phyloP scores from a whole-genome alignment of 2,113 vertebrate genomes.

The Lepidothrix coronata region DNA sequence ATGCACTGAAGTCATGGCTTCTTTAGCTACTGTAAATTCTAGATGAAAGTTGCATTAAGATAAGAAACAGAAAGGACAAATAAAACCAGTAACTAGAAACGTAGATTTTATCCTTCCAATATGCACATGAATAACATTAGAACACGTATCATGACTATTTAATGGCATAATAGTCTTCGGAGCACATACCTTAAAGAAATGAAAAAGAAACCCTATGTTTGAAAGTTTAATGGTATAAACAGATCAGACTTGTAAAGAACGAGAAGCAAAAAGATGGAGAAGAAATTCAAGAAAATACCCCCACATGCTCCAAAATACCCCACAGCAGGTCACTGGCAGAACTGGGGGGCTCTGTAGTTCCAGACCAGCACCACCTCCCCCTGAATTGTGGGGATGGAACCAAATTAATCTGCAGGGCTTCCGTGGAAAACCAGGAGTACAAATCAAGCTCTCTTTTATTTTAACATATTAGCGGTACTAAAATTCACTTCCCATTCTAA shows the following conservation, averaged over 20 bases:
- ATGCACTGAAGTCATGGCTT: not conserved
- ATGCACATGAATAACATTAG: not conserved
- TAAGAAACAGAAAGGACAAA: not conserved
- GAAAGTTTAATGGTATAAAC: slow-evolving; percentile 17
- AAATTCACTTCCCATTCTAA: not conserved
- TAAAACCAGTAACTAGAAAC: slow-evolving; percentile 16
- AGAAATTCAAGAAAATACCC: not conserved
- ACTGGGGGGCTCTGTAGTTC: not conserved
- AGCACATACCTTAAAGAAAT: not conserved
- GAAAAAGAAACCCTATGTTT: not conserved
- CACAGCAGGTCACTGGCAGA: not conserved
- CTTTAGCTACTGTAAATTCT: not conserved
- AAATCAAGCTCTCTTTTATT: slow-evolving; percentile 16
- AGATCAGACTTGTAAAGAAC: not conserved
- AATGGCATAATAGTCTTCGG: not conserved
- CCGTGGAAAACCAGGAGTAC: not conserved
- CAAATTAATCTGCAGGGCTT: not conserved
- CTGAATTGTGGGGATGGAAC: not conserved
- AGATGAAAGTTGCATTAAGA: not conserved
- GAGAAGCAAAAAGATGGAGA: not conserved
- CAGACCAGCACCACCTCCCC: not conserved
- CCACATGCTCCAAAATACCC: not conserved
- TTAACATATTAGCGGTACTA: not conserved
- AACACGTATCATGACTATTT: not conserved
- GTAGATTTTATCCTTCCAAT: not conserved